Evolutionary conservation across 2,113 vertebrate species (phyloP).

Genomic region (Spea bombifrons): DNA sequence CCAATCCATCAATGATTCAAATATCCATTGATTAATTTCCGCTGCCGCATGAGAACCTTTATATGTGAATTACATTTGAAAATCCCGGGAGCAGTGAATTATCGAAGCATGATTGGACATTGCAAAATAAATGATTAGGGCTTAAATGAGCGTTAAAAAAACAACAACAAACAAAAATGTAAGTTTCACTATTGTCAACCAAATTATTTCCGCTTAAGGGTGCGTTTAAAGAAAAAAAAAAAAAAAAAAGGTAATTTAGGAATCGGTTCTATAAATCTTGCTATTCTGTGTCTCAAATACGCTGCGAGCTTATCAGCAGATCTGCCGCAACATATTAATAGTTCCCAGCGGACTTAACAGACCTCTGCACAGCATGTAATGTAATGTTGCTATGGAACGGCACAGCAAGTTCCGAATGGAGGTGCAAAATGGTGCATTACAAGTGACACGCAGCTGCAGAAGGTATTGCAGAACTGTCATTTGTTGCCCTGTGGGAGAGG

Average conservation of each 20-base stretch:
- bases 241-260: slow-evolving; percentile 42
- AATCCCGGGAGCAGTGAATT: too few species aligned
- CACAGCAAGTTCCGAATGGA: slow-evolving; percentile 52
- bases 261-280: slow-evolving; percentile 14
- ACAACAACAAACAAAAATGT: too few species aligned
- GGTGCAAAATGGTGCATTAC: slow-evolving; percentile 51
- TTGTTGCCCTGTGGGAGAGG: slow-evolving; percentile 58
- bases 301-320: slow-evolving; percentile 48
- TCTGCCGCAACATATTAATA: slow-evolving; percentile 57
- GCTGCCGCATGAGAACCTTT: background rate
- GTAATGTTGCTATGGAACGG: slow-evolving; percentile 55
- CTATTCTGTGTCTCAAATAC: slow-evolving; percentile 26
- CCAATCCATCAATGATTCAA: too few species aligned
- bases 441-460: slow-evolving; percentile 49
- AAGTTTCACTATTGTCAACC: too few species aligned
- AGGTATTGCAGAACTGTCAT: slow-evolving; percentile 66
- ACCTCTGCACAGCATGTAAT: slow-evolving; percentile 57
- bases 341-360: slow-evolving; percentile 56
- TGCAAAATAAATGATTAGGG: too few species aligned
- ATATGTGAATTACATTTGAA: too few species aligned
- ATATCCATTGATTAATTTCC: too few species aligned
- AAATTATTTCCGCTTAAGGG: too few species aligned
- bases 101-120: too few species aligned
- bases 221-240: slow-evolving; percentile 18
- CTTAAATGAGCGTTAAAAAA: too few species aligned